Base-by-base conservation (phyloP, 2,888 invertebrate genomes). In the Nezara viridula region DNA sequence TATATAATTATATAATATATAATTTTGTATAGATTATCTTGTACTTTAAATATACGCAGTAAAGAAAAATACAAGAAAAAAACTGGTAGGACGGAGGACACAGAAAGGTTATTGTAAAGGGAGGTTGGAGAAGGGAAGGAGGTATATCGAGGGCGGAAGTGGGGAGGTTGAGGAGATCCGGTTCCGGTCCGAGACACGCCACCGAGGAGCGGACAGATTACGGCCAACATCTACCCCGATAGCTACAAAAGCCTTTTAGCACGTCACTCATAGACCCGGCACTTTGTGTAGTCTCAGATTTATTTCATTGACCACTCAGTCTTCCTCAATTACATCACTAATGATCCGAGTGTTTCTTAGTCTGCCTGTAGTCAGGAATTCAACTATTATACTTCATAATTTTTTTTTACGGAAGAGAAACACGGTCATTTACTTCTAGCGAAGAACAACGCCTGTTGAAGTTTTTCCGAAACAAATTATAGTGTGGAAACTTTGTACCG, bases 81-180 rank as follows among this genome's bases (percentile, higher is more conserved):
- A 44, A 32, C 12, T n/a, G 5, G 2, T 24, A 81, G n/a, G 44
- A 37, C 32, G 81, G 44, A 81, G 81, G 81, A 24, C 21, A 16
- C 2, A 24, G n/a, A 9, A 44, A 81, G n/a, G 81, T 81, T 81
- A 81, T 81, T 47, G 81, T 81, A 44, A n/a, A 37, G n/a, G n/a
- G 7, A 81, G 44, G 16, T 14, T 0, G 37, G 77, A 37, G 10
- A 32, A 32, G 24, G 81, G 44, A n/a, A 44, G 44, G 12, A 81
- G 44, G 81, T 40, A 81, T 81, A 81, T 81, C 81, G 81, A 81
- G 81, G 44, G 81, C 81, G 81, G 81, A 81, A 81, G 81, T 47
- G 44, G 40, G 81, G 44, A 81, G 81, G 81, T 81, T 81, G 24
- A n/a, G 81, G 21, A 12, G 44, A 81, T 81, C 81, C 81, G 44